Percentiles rank a stretch among this genome's conserved stretches.
phyloP scores from a whole-genome alignment of 2,797 vertebrate species.

The Petrocephalus sullivani region DNA sequence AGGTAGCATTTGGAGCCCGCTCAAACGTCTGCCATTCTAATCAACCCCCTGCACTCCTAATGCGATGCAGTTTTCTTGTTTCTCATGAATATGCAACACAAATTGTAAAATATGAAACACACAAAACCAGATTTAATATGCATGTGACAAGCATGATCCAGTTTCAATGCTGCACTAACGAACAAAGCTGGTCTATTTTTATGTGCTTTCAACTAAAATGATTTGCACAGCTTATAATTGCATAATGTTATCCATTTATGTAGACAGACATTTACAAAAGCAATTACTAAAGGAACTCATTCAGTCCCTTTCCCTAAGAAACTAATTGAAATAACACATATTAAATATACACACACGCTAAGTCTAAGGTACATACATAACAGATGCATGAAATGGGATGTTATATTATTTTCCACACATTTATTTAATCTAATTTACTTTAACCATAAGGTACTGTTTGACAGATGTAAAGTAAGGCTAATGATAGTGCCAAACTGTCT shows the following conservation, averaged over 20 bases:
- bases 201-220: slow-evolving; percentile 7
- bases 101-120: slow-evolving; percentile 28
- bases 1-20: slow-evolving; percentile 29
- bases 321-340: background rate
- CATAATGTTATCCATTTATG: background rate
- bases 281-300: background rate
- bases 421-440: background rate
- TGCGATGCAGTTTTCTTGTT: slow-evolving; percentile 1
- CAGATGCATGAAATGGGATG: background rate
- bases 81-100: slow-evolving; percentile 48
- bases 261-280: background rate
- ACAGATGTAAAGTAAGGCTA: background rate
- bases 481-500: background rate
- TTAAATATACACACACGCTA: background rate
- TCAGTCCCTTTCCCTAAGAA: background rate
- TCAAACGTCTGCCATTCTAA: slow-evolving; percentile 40
- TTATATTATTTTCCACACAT: background rate
- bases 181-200: slow-evolving; percentile 41
- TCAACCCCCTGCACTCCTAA: slow-evolving; percentile 36
- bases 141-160: slow-evolving; percentile 32
- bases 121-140: slow-evolving; percentile 36
- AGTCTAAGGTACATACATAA: background rate
- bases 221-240: background rate
- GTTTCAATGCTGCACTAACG: slow-evolving; percentile 28
- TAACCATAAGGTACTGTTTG: background rate